Conservation (phyloP, 2,888 invertebrate species). For the Crossocerus cetratus region DNA sequence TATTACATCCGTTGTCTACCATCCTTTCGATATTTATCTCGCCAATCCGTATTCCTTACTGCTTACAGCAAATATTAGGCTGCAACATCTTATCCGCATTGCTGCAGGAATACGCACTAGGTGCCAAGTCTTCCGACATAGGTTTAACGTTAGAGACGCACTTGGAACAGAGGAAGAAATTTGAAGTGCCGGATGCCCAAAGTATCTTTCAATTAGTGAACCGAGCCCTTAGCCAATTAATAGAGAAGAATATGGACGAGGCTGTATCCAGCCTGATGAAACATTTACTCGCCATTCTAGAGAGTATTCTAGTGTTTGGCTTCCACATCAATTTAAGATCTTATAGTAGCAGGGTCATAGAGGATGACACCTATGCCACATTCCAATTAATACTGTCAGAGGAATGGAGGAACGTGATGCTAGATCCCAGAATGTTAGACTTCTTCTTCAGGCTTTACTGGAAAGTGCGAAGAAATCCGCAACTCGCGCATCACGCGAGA, state of each 20-base stretch:
- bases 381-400: constrained; percentile 82
- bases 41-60: constrained; percentile 34
- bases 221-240: constrained; percentile 82
- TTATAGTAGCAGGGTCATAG: no score
- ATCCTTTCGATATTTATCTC: not conserved
- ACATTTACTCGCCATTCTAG: constrained; percentile 88
- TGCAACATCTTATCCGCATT: constrained; percentile 90
- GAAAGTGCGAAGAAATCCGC: constrained; percentile 87
- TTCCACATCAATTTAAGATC: constrained; percentile 61
- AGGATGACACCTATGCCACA: constrained; percentile 51
- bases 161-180: constrained; percentile 88
- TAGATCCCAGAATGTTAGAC: constrained; percentile 86
- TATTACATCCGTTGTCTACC: not conserved
- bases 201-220: constrained; percentile 86
- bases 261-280: constrained; percentile 82
- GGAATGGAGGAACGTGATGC: constrained; percentile 87
- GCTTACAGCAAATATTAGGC: constrained; percentile 86
- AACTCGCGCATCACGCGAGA: constrained; percentile 87
- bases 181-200: constrained; percentile 89
- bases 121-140: constrained; percentile 90
- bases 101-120: constrained; percentile 92
- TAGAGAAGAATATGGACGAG: constrained; percentile 78
- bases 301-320: constrained; percentile 76
- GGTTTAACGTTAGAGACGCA: constrained; percentile 94
- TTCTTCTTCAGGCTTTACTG: constrained; percentile 90